Percentiles rank a stretch among this genome's conserved stretches.
These are phyloP conservation scores for Drosophila ironensis DNA, from an alignment of 1,140 invertebrate species.

Conservation along the genomic window DNA sequence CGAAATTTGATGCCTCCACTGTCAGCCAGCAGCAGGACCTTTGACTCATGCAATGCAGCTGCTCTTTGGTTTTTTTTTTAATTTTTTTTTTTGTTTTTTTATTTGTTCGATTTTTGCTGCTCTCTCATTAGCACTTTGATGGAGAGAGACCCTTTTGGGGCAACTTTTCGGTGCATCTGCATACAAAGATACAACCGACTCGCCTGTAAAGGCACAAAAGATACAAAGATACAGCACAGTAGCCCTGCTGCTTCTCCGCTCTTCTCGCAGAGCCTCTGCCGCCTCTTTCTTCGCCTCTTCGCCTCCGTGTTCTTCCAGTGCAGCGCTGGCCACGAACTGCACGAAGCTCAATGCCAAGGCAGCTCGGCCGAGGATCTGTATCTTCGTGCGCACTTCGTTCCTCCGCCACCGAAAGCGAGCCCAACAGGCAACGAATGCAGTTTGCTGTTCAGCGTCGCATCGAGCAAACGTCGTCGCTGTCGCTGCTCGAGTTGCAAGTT, in stretches of 20 bases:
- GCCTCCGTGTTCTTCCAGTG: constrained; percentile 10
- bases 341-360: constrained; percentile 27
- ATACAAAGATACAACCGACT: constrained; percentile 27
- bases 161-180: constrained; percentile 36
- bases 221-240: constrained; percentile 15
- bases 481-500: constrained; percentile 6
- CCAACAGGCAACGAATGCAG: constrained; percentile 39
- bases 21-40: constrained; percentile 57
- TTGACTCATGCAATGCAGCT: constrained; percentile 34
- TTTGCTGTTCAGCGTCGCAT: constrained; percentile 71
- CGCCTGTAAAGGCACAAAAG: not conserved
- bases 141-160: not conserved
- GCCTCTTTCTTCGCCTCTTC: constrained; percentile 11
- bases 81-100: not conserved
- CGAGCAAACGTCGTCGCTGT: constrained; percentile 59
- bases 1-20: constrained; percentile 10
- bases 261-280: constrained; percentile 1
- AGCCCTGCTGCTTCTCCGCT: not conserved
- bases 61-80: too few relatives aligned
- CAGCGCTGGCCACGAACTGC: constrained; percentile 12
- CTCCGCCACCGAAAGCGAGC: not conserved
- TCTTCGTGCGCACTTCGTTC: constrained; percentile 4
- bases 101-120: not conserved
- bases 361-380: constrained; percentile 16
- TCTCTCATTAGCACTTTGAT: constrained; percentile 26